phyloP scores from a whole-genome alignment of 2,797 vertebrate species.

The Rhinella marina region DNA sequence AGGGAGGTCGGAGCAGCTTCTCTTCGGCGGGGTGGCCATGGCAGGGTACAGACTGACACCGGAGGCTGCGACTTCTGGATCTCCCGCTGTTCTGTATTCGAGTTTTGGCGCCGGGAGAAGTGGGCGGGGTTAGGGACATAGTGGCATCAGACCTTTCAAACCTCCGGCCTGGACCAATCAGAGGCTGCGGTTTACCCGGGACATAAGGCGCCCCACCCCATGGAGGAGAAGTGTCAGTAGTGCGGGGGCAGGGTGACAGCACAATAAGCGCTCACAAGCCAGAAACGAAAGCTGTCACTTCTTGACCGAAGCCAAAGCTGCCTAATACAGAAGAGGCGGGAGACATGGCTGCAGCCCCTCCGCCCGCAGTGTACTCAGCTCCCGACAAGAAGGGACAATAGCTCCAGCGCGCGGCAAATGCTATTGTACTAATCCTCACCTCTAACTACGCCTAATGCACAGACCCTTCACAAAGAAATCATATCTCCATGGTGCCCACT shows the following conservation, averaged over 20 bases:
- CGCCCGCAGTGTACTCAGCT: too few relatives aligned
- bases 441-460: too few relatives aligned
- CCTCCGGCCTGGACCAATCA: neutral
- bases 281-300: too few relatives aligned
- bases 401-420: too few relatives aligned
- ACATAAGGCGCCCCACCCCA: neutral
- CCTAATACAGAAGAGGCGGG: too few relatives aligned
- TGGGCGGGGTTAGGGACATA: neutral
- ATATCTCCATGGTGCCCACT: too few relatives aligned
- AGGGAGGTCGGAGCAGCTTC: constrained; percentile 68
- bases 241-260: neutral
- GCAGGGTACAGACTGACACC: neutral
- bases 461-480: too few relatives aligned
- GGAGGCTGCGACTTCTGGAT: neutral
- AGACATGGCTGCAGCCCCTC: too few relatives aligned
- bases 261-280: too few relatives aligned
- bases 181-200: neutral
- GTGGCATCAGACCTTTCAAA: neutral
- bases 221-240: accelerated
- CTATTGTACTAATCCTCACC: too few relatives aligned
- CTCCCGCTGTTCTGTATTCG: constrained; percentile 26
- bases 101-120: constrained; percentile 33
- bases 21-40: constrained; percentile 83
- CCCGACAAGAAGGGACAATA: too few relatives aligned
- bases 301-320: too few relatives aligned